Evolutionary conservation across 2,797 vertebrate genomes (phyloP).

Genomic region (Paguma larvata): DNA sequence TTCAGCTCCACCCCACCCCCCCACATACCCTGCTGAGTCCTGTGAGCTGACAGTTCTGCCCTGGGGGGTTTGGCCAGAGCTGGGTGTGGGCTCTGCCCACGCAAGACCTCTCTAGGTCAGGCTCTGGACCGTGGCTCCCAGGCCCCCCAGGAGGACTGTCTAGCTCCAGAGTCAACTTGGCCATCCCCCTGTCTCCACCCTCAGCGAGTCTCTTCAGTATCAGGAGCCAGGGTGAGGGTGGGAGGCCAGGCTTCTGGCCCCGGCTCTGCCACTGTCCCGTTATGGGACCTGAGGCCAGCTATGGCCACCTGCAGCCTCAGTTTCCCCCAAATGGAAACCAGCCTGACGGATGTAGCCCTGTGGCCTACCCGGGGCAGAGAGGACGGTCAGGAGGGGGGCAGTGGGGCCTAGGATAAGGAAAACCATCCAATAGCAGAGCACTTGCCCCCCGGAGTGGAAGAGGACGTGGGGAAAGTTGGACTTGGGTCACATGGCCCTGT

Average conservation of each 20-base stretch:
- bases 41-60: background rate
- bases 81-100: background rate
- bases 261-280: background rate
- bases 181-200: background rate
- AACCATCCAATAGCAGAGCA: background rate
- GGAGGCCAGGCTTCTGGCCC: background rate
- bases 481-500: accelerated
- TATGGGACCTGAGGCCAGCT: background rate
- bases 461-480: background rate
- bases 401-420: background rate
- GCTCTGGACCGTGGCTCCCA: background rate
- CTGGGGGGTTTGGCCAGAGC: background rate
- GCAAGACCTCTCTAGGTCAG: background rate
- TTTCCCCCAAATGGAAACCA: background rate
- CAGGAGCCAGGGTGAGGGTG: background rate
- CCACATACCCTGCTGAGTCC: background rate
- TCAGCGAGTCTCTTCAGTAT: background rate
- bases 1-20: background rate
- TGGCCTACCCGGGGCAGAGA: background rate
- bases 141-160: background rate
- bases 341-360: background rate
- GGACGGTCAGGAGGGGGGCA: background rate
- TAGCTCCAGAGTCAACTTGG: background rate
- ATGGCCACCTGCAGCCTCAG: background rate
- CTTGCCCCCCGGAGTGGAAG: background rate